Evolutionary conservation across 2,113 vertebrate species (phyloP).

Genomic region (Quiscalus mexicanus): DNA sequence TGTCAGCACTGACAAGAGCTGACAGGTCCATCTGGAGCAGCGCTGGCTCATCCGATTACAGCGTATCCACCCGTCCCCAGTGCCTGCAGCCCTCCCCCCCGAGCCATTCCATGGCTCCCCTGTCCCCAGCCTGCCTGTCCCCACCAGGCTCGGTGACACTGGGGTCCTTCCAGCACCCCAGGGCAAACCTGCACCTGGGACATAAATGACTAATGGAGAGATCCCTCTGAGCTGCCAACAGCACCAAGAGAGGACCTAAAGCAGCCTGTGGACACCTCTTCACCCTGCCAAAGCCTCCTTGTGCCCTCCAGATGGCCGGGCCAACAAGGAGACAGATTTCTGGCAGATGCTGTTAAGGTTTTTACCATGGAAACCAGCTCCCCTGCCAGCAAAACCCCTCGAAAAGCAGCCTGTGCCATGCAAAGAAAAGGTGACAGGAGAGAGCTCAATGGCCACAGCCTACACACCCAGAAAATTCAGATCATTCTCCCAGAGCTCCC

Average conservation of each 20-base stretch:
- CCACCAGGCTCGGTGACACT: neutral
- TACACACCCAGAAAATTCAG: neutral
- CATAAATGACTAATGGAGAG: neutral
- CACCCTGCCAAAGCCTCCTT: neutral
- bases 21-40: slow-evolving; percentile 40
- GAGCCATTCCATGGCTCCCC: accelerated
- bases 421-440: neutral
- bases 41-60: slow-evolving; percentile 1
- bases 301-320: neutral
- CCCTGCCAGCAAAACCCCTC: neutral
- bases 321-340: neutral
- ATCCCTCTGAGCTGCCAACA: accelerated
- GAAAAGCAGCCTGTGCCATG: neutral
- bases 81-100: accelerated
- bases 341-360: slow-evolving; percentile 37
- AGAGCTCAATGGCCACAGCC: neutral
- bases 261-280: neutral
- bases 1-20: slow-evolving; percentile 20
- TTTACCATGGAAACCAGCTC: slow-evolving; percentile 29
- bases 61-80: accelerated
- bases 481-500: accelerated
- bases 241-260: neutral
- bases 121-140: neutral
- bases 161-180: neutral
- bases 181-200: neutral